Evolutionary conservation across 2,113 vertebrate genomes (phyloP), one percentile per base, ranked within the genome.

Genomic region (Micronisus gabar): DNA sequence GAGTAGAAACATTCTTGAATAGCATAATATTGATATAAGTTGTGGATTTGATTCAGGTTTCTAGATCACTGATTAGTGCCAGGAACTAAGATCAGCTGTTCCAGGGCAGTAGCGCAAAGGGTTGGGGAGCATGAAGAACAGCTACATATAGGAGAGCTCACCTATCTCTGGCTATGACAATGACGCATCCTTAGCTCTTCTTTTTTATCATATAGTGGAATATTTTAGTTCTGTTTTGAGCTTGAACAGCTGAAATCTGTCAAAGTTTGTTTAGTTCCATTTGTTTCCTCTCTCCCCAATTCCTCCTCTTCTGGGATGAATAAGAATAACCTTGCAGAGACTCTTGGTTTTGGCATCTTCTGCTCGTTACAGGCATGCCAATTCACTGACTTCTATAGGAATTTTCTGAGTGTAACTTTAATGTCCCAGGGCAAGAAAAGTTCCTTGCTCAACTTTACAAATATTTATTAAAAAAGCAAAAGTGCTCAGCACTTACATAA

Each of bases 291-390:
- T 76, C 50, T 61, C 67, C 50, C 10, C 59, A 75, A 0, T 56
- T 59, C 56, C 36, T 75, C 66, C 34, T 56, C 25, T 68, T 81
- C 90, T 66, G 72, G 63, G 71, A 93, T 63, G 56, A 86, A 41
- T 5, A 59, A 50, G 43, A 86, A 63, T 40, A 90, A 71, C 65
- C 68, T 65, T 55, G 26, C 59, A 83, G 62, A 68, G 63, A 62
- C 23, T 19, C 53, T 74, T 30, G 36, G 1, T 40, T 75, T 79
- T 92, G 76, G 91, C 88, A 84, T 47, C 75, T 47, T 73, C 67
- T 65, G 18, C 71, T 84, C 4, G 0, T 71, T 79, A 81, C 1
- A 0, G 2, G 0, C 65, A 7, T 53, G 47, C 63, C 94, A 78
- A 34, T 53, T 82, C 50, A 7, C 58, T 71, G 82, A 88, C 78